Base-by-base conservation (phyloP, 2,888 invertebrate genomes). In the Dugesia japonica region DNA sequence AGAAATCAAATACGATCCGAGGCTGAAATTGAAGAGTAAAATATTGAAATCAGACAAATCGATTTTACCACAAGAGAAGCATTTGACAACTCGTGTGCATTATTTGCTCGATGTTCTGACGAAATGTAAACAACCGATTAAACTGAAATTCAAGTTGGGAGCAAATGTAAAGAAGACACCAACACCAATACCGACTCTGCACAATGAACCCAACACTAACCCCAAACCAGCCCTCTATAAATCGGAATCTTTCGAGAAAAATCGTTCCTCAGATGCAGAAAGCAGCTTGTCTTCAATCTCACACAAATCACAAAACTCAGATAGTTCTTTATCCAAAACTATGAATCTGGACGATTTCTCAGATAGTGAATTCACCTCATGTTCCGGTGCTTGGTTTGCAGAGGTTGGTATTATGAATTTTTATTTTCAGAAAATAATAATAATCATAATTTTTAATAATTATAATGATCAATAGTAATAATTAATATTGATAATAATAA, bases 1-100 rank as follows among this genome's bases (percentile, higher is more conserved):
- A 85, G 91, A 92, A 76, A 95, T 98, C 81, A 94, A 95, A 87
- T 90, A 94, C 89, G 97, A 98, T 85, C 90, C 91, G 0, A 89
- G 89, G 7, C 88, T 94, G 20, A 88, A 88, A 80, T 85, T 89
- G 71, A 89, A 89, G 72, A 92, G 93, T 80, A 95, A 95, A 82
- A 85, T 85, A 77, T 71, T 79, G 13, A 38, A 71, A 7, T 13
- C 72, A 33, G 20, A 76, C 17, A 20, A 42, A 71, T 42, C 89
- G 0, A 90, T 91, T 82, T 97, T 97, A 85, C 94, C 94, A 15
- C 94, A 95, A 86, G 90, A 90, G 0, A 97, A 95, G 84, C 94
- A 97, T 86, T 87, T 97, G 79, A 91, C 92, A 82, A 90, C 92
- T 0, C 88, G 98, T 80, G 90, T 92, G 0, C 95, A 97, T 83